Evolutionary conservation across 2,888 invertebrate genomes (phyloP), one percentile per base, ranked within the genome.

Genomic region (Clanis bilineata): DNA sequence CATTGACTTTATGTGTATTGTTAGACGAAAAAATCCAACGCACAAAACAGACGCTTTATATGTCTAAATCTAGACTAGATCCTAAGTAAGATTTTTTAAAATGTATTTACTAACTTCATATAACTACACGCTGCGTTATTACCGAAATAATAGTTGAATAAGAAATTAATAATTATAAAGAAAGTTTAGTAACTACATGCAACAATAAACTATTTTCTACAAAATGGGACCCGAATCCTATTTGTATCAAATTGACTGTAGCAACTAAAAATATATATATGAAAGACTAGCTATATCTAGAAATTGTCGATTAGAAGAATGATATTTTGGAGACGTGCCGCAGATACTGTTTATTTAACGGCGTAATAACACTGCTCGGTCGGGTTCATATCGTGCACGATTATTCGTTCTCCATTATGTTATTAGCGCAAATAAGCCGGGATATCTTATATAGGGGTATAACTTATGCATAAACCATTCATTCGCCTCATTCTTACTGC

Each of bases 301-400:
- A n/a, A 47, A 47, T n/a, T 47, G 51, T 15, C 28, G 9, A 28
- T 32, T 51, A 28, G 15, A 4, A 32, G 18, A 32, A 51, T 21
- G 1, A 45, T 45, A 45, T 45, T 51, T 51, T 15, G 51, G 18
- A 32, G 51, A 51, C 51, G 51, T 51, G 51, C 28, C 51, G 28
- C 51, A 15, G 32, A 28, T 51, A 51, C 51, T 18, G 51, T 51
- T 9, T 51, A 51, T 51, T 18, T 51, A 32, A 28, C 51, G 15
- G 28, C 0, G 28, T 51, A 51, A 51, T 51, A 51, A 51, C 23
- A 23, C 18, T 18, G 51, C 28, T 28, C 28, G 25, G 51, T 7
- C 32, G 51, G 32, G 51, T 1, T 51, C 15, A 51, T 51, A 51
- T 51, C 28, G 18, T 51, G 28, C 28, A n/a, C 28, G 32, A 51